Evolutionary conservation across 2,797 vertebrate genomes (phyloP), one percentile per base, ranked within the genome.

Genomic region (Falco columbarius): DNA sequence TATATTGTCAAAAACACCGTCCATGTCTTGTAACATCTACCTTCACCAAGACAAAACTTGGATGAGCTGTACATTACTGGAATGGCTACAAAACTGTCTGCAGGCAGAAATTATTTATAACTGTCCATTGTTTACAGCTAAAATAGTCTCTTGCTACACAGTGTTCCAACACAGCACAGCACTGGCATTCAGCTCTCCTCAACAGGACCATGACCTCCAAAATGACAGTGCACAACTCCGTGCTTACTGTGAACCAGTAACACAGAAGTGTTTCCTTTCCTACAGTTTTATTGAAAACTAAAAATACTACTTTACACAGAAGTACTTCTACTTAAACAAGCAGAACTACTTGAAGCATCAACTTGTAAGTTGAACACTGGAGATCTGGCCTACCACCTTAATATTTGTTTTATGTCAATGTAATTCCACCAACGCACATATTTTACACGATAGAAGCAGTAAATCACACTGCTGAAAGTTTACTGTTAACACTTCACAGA

Each of bases 21-120:
- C 65, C 21, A 10, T 20, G 38, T 34, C 58, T 89, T 55, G 27
- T 18, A 94, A 49, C 30, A 38, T 51, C 81, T 92, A 27, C 14
- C 24, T 76, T 81, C 5, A 7, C 63, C 82, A 90, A 63, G 32
- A 76, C 26, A 82, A 83, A 81, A 84, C 29, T 12, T 68, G 76
- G 80, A 83, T 68, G 65, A 77, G 46, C 26, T 89, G 36, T n/a
- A 42, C 17, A 19, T 55, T 77, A 90, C 66, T 84, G 83, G 86
- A 93, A 77, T 13, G 27, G 38, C 66, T 93, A 94, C 89, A 93
- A 88, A 95, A 81, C 20, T 52, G 68, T 70, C 32, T 16, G 10
- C 66, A 81, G 24, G 54, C 90, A 95, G 73, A 90, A 92, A 94
- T 90, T 95, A 95, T 85, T 92, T 92, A 7, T 67, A 83, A 56